These are phyloP conservation scores for Drosophila quinaria DNA, from an alignment of 2,888 invertebrate genomes.

Conservation along the genomic window DNA sequence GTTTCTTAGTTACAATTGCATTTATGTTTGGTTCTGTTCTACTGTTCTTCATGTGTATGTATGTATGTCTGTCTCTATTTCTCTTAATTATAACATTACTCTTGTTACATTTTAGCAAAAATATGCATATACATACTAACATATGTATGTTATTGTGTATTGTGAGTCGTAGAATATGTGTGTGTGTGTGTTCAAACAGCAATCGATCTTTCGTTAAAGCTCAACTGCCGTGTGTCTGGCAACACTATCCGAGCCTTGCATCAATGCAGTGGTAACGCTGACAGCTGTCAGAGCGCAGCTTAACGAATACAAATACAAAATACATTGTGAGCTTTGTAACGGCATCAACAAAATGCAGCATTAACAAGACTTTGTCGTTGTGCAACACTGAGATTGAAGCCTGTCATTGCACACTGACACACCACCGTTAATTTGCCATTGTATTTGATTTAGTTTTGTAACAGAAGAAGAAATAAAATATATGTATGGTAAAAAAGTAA, in stretches of 20 bases:
- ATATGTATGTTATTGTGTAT: constrained; percentile 4
- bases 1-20: constrained; percentile 58
- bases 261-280: constrained; percentile 3
- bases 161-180: neutral
- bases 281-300: constrained; percentile 1
- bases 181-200: neutral
- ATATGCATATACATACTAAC: constrained; percentile 34
- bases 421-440: constrained; percentile 3
- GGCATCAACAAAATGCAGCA: constrained; percentile 12
- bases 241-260: neutral
- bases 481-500: constrained; percentile 6
- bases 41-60: constrained; percentile 16
- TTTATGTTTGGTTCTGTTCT: constrained; percentile 45
- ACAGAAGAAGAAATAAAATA: constrained; percentile 8
- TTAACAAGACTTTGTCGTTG: constrained; percentile 5
- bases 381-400: constrained; percentile 29
- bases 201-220: constrained; percentile 6
- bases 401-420: constrained; percentile 11
- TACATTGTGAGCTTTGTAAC: neutral
- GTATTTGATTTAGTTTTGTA: constrained; percentile 4
- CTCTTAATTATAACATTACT: constrained; percentile 45
- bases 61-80: constrained; percentile 37
- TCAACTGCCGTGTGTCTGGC: constrained; percentile 12
- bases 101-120: constrained; percentile 48
- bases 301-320: constrained; percentile 4